phyloP scores from a whole-genome alignment of 2,797 vertebrate genomes.

The Pseudotriccus pelzelni region DNA sequence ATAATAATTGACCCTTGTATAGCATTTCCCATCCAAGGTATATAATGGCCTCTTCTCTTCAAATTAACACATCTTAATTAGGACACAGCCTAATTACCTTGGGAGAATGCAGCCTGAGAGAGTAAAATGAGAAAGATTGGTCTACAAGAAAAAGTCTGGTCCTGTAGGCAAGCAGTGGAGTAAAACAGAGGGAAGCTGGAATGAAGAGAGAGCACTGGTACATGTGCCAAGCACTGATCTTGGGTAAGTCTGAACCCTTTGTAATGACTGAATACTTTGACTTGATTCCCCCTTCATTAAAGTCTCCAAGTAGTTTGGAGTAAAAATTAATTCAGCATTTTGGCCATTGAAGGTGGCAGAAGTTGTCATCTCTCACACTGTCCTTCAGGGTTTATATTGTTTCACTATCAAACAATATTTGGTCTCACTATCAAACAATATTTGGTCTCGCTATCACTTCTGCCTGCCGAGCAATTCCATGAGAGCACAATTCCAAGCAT shows the following conservation, averaged over 20 bases:
- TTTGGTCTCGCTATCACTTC: too few relatives aligned
- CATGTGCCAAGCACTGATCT: neutral
- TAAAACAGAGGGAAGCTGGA: neutral
- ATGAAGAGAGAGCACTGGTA: neutral
- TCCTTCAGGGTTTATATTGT: neutral
- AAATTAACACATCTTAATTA: conserved; percentile 42
- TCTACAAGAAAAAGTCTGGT: neutral
- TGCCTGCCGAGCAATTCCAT: neutral
- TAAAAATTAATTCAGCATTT: neutral
- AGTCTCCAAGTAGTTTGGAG: neutral
- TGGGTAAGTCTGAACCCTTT: neutral
- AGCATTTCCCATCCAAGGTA: neutral
- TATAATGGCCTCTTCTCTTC: conserved; percentile 19
- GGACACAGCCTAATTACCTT: neutral
- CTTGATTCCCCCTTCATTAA: neutral
- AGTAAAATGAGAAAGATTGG: neutral
- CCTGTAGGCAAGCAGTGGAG: neutral
- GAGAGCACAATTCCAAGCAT: neutral
- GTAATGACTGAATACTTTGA: neutral
- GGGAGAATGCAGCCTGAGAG: neutral
- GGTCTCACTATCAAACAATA: too few relatives aligned
- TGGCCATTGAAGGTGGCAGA: neutral
- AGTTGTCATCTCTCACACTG: neutral
- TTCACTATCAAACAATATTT: neutral
- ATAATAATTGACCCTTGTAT: neutral